Percentiles rank a stretch among this genome's conserved stretches.
Evolutionary conservation across 2,797 vertebrate species (phyloP).

Genomic region (Gephyroberyx darwinii): DNA sequence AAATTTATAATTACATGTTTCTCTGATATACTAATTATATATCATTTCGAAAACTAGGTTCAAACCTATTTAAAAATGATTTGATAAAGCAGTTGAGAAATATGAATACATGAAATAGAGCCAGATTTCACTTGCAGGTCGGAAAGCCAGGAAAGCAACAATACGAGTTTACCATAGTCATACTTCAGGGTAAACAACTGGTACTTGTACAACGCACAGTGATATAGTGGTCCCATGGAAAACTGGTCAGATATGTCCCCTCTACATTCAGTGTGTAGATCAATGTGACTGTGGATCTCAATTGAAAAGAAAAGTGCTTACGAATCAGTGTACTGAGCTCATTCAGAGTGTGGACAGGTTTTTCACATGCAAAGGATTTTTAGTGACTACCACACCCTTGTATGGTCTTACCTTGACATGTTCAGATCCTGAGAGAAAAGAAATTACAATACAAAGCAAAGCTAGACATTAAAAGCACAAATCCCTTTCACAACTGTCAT

Average conservation of each 20-base stretch:
- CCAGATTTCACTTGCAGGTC: constrained; percentile 19
- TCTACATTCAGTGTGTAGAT: constrained; percentile 29
- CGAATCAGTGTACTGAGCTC: constrained; percentile 55
- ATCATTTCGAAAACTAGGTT: constrained; percentile 3
- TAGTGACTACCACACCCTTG: constrained; percentile 61
- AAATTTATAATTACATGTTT: constrained; percentile 40
- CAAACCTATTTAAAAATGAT: background rate
- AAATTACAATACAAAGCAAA: constrained; percentile 73
- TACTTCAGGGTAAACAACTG: background rate
- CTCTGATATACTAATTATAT: background rate
- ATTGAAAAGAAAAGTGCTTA: constrained; percentile 37
- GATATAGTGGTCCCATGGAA: constrained; percentile 18
- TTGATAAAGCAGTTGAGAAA: constrained; percentile 21
- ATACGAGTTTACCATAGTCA: constrained; percentile 23
- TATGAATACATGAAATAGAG: background rate
- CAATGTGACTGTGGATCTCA: constrained; percentile 26
- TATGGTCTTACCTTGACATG: constrained; percentile 77
- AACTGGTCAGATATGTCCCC: constrained; percentile 7
- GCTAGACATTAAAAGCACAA: constrained; percentile 51
- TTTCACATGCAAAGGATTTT: constrained; percentile 71
- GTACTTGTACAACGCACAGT: background rate
- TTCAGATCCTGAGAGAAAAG: constrained; percentile 78
- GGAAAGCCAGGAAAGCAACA: constrained; percentile 33
- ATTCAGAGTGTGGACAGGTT: constrained; percentile 50
- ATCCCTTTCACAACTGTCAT: constrained; percentile 58